Conservation (phyloP, 2,888 invertebrate species). For the Dendrolimus houi region DNA sequence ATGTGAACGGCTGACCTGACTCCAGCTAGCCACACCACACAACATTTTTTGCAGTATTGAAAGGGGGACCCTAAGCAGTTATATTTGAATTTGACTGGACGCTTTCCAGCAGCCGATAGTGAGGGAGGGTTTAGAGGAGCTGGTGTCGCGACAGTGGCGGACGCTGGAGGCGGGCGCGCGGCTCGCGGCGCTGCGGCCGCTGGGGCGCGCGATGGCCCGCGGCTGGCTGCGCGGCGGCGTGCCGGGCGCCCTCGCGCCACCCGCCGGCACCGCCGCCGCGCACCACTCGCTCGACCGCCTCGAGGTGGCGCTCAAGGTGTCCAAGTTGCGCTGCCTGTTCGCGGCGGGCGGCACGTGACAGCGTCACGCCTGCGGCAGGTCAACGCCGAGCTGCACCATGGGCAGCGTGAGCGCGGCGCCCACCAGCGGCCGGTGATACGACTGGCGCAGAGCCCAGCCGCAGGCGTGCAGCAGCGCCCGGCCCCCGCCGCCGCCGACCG, state of each 20-base stretch:
- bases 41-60: too few species aligned
- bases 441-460: constrained; percentile 30
- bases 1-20: too few species aligned
- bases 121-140: not conserved
- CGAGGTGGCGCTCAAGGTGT: constrained; percentile 8
- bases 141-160: not conserved
- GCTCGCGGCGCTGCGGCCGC: constrained; percentile 5
- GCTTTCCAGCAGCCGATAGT: not conserved
- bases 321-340: constrained; percentile 10
- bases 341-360: constrained; percentile 1
- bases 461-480: constrained; percentile 21
- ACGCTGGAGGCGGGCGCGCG: constrained; percentile 3
- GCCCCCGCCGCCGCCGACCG: constrained; percentile 15
- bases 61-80: too few species aligned
- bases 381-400: constrained; percentile 25
- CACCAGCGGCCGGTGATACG: constrained; percentile 36
- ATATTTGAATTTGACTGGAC: too few species aligned
- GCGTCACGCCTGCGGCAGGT: constrained; percentile 22
- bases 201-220: constrained; percentile 4
- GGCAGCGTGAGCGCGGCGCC: constrained; percentile 40
- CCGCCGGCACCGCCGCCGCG: constrained; percentile 7
- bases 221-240: constrained; percentile 7
- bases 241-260: constrained; percentile 6
- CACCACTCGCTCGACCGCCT: constrained; percentile 6
- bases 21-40: too few species aligned